A percentile compares a stretch with the other conserved stretches of the same genome.
Conservation (phyloP, 2,113 vertebrate species). For the Apodemus sylvaticus region DNA sequence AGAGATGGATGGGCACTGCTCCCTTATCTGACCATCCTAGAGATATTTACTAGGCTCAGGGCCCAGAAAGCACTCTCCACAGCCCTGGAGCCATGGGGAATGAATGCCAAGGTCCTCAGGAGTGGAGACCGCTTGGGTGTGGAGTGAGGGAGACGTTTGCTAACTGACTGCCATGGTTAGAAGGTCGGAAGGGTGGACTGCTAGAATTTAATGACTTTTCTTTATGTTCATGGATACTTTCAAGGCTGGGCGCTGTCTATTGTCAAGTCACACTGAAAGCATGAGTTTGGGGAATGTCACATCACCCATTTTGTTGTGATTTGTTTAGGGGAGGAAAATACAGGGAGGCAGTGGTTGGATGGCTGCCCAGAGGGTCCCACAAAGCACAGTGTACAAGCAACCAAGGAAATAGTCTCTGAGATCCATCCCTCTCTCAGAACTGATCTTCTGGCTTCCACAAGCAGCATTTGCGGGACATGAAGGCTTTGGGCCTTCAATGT, state of each 20-base stretch:
- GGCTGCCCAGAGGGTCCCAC: neutral
- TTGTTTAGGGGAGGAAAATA: neutral
- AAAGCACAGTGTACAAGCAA: neutral
- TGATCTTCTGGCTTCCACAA: neutral
- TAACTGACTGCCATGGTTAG: neutral
- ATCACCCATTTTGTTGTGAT: slow-evolving; percentile 24
- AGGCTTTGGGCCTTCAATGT: slow-evolving; percentile 43
- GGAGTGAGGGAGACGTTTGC: neutral
- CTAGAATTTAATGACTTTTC: neutral
- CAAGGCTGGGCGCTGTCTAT: neutral
- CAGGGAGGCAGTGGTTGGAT: neutral
- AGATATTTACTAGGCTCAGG: neutral
- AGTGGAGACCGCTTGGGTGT: neutral
- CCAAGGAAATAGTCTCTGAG: neutral
- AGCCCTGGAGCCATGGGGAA: neutral
- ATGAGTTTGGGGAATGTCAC: neutral
- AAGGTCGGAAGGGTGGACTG: rapidly evolving
- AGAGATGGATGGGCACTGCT: neutral
- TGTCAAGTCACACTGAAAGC: neutral
- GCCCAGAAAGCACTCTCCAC: neutral
- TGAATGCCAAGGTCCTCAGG: neutral
- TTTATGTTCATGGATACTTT: neutral
- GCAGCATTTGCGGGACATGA: slow-evolving; percentile 5
- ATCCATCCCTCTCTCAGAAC: neutral
- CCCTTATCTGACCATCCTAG: neutral